Evolutionary conservation across 2,797 vertebrate genomes (phyloP).

Genomic region (Rhinogobio ventralis): DNA sequence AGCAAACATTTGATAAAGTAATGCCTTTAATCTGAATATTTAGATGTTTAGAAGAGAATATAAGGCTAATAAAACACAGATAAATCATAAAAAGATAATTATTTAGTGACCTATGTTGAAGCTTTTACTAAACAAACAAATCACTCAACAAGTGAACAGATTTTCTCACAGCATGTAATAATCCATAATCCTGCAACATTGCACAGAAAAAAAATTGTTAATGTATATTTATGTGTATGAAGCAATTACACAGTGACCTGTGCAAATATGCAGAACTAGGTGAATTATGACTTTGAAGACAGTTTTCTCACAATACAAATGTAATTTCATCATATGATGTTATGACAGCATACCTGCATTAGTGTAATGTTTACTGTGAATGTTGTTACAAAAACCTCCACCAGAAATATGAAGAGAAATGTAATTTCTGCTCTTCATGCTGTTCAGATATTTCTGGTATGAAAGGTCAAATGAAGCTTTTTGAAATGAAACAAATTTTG

Average conservation of each 20-base stretch:
- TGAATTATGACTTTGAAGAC: conserved; percentile 19
- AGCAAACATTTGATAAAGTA: not conserved
- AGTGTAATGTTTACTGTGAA: not conserved
- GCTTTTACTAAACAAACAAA: conserved; percentile 22
- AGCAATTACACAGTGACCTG: not conserved
- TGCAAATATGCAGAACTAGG: not conserved
- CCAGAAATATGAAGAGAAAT: not conserved
- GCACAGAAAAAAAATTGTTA: not conserved
- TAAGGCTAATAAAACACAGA: not conserved
- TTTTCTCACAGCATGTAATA: conserved; percentile 18
- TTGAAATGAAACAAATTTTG: not conserved
- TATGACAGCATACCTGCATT: not conserved
- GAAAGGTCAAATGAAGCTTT: not conserved
- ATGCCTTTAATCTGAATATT: conserved; percentile 1
- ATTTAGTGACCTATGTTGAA: conserved; percentile 2
- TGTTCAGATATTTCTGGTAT: not conserved
- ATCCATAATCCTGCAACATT: not conserved
- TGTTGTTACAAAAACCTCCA: not conserved
- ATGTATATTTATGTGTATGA: not conserved
- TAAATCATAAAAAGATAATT: not conserved
- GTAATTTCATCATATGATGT: not conserved
- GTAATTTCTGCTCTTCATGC: not conserved
- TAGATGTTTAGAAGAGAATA: not conserved
- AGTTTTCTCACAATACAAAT: not conserved
- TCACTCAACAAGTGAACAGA: conserved; percentile 10